phyloP scores from a whole-genome alignment of 1,140 invertebrate species.

The Cydia pomonella region DNA sequence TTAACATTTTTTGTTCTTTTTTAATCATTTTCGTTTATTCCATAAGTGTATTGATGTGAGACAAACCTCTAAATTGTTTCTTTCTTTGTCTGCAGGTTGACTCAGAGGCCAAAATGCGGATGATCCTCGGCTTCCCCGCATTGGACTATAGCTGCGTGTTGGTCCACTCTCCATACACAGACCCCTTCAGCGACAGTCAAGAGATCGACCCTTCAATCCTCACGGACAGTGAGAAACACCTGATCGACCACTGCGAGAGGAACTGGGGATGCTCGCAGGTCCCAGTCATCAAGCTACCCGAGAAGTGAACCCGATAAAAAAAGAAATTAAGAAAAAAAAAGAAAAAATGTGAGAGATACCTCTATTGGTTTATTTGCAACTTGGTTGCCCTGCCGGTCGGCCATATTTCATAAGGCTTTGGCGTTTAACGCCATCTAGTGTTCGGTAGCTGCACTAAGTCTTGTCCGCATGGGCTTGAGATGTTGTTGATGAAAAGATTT shows the following conservation, averaged over 20 bases:
- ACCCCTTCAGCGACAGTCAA: conserved; percentile 75
- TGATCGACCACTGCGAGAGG: conserved; percentile 82
- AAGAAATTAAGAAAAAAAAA: conserved; percentile 44
- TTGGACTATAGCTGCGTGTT: conserved; percentile 81
- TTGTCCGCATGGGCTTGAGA: conserved; percentile 22
- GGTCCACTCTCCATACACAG: conserved; percentile 76
- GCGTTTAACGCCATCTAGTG: conserved; percentile 66
- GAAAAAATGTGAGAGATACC: no score
- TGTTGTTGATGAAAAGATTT: conserved; percentile 3
- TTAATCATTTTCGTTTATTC: not conserved
- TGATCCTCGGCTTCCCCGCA: conserved; percentile 68
- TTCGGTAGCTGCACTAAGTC: conserved; percentile 44
- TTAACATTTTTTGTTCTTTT: not conserved
- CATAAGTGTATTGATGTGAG: not conserved
- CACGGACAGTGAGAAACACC: conserved; percentile 75
- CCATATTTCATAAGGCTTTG: conserved; percentile 47
- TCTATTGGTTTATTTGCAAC: conserved; percentile 38
- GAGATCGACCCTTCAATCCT: conserved; percentile 68
- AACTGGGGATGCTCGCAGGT: conserved; percentile 79
- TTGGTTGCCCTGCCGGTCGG: conserved; percentile 35
- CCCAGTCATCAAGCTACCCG: conserved; percentile 81
- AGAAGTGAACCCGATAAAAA: conserved; percentile 71
- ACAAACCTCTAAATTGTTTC: conserved; percentile 35
- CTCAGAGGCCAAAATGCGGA: conserved; percentile 80
- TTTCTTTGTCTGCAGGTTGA: conserved; percentile 74